Evolutionary conservation across 2,797 vertebrate species (phyloP).

Genomic region (Sebastes wilsoni): DNA sequence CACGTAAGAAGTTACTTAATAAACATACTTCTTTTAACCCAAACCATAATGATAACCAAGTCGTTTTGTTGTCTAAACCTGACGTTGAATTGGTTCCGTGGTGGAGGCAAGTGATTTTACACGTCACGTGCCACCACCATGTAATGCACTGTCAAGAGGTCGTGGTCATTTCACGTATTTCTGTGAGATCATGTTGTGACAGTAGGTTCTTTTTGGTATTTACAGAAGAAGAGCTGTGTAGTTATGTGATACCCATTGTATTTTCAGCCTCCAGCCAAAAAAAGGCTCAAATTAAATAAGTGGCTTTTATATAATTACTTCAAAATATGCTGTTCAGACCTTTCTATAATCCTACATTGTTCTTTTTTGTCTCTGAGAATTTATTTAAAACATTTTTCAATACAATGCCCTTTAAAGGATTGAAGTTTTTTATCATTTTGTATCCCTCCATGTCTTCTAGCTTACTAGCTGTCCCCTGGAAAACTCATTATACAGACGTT

Average conservation of each 20-base stretch:
- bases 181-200: not conserved
- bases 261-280: not conserved
- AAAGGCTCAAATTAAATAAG: not conserved
- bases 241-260: not conserved
- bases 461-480: conserved; percentile 15
- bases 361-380: not conserved
- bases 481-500: conserved; percentile 51
- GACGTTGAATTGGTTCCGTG: no score
- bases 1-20: no score
- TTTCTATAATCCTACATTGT: not conserved
- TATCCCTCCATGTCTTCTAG: not conserved
- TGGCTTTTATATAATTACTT: not conserved
- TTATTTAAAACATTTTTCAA: not conserved
- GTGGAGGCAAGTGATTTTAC: no score
- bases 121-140: no score
- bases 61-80: no score
- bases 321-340: not conserved
- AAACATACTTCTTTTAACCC: no score
- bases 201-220: not conserved
- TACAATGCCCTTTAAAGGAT: not conserved
- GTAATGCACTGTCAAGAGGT: no score
- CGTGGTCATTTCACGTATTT: no score
- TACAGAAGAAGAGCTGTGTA: not conserved
- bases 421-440: conserved; percentile 4
- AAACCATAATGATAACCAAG: no score